Base-by-base conservation (phyloP, 1,140 invertebrate species). In the Adelges cooleyi region DNA sequence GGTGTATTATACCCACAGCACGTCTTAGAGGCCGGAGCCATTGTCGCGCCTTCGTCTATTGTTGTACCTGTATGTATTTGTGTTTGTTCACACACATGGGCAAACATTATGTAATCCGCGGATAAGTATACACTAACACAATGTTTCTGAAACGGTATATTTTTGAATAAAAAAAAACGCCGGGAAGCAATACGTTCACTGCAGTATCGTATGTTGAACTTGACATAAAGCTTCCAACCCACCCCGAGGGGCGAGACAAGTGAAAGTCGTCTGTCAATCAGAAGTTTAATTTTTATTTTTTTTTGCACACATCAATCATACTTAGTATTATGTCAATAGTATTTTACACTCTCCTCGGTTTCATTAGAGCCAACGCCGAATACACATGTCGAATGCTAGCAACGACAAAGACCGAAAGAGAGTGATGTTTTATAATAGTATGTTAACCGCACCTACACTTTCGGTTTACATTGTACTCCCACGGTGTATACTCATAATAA, bases 21-120 rank as follows among this genome's bases (percentile, higher is more conserved):
- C 25, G 56, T 62, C 56, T 62, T n/a, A n/a, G n/a, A n/a, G n/a
- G n/a, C 25, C 17, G 3, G 42, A 22, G 9, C 56, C n/a, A 62
- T 62, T 62, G 56, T 62, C 56, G 42, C 44, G 44, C 56, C 56
- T 46, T 62, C 56, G 40, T 62, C 56, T 42, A 62, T 62, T 62
- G 56, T 62, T 46, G 23, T 62, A 1, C 10, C 13, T 27, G 48
- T 6, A 33, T 33, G 29, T 33, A 33, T 33, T 5, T 20, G 42
- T 48, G 38, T 62, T 62, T 40, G 29, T 46, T 48, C 40, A 48
- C 27, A 22, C 29, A 42, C 46, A 42, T 62, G 56, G 56, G 56
- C 56, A 62, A 62, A 62, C 11, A 48, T 62, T 62, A 62, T 62
- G 56, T 22, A 62, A 62, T 48, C 25, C 18, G 17, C n/a, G 22